These are phyloP conservation scores for Plemyria rubiginata DNA, from an alignment of 2,888 invertebrate species.

Conservation along the genomic window DNA sequence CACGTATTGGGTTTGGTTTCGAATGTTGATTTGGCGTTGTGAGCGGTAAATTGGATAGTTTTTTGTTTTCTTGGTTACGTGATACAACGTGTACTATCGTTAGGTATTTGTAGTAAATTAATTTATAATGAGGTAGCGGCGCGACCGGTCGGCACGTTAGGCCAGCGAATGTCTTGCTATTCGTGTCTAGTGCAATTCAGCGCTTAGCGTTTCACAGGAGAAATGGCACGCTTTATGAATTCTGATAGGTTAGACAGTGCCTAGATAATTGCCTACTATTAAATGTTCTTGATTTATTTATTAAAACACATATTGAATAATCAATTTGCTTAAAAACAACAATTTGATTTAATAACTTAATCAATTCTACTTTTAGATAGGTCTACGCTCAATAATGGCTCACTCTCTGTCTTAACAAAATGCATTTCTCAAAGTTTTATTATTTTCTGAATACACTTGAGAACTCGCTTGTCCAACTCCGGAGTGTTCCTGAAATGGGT, in stretches of 20 bases:
- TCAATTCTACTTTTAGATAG: background rate
- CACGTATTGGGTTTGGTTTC: conserved; percentile 65
- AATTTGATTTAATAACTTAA: too few species aligned
- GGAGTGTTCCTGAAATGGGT: conserved; percentile 14
- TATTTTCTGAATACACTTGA: conserved; percentile 24
- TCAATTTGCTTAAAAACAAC: too few species aligned
- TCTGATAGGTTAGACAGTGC: conserved; percentile 7
- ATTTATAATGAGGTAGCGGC: conserved; percentile 64
- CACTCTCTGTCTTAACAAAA: conserved; percentile 18
- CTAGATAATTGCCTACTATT: too few species aligned
- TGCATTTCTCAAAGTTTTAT: conserved; percentile 21
- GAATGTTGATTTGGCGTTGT: conserved; percentile 53
- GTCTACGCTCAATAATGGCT: conserved; percentile 18
- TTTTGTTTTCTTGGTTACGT: conserved; percentile 44
- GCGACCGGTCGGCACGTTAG: conserved; percentile 49
- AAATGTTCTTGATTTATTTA: too few species aligned
- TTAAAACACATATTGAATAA: too few species aligned
- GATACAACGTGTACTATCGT: conserved; percentile 48
- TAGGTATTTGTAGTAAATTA: conserved; percentile 63
- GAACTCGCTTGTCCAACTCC: conserved; percentile 1
- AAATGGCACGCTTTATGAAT: conserved; percentile 24
- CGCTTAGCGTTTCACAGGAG: conserved; percentile 32
- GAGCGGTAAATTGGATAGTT: conserved; percentile 63
- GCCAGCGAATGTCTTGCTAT: conserved; percentile 54
- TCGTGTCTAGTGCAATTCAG: conserved; percentile 43